phyloP scores from a whole-genome alignment of 2,888 invertebrate genomes.

The Adineta ricciae region DNA sequence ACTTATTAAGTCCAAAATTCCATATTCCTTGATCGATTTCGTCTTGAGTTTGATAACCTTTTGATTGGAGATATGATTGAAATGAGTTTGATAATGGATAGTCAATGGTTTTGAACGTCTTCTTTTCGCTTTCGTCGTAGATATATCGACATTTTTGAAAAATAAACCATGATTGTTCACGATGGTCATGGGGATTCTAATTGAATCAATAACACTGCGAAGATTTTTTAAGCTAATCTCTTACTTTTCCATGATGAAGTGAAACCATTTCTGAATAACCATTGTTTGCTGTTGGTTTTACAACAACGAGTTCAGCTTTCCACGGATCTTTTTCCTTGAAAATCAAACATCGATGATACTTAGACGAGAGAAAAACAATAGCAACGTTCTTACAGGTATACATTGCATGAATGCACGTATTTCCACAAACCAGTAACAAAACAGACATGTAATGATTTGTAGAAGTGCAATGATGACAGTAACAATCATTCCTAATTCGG shows the following conservation, averaged over 20 bases:
- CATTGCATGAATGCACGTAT: slow-evolving; percentile 51
- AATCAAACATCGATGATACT: slow-evolving; percentile 35
- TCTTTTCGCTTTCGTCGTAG: slow-evolving; percentile 68
- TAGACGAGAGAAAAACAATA: slow-evolving; percentile 35
- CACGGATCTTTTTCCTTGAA: slow-evolving; percentile 27
- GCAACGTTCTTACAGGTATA: slow-evolving; percentile 43
- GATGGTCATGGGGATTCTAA: background rate
- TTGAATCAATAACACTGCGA: background rate
- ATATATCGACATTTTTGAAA: slow-evolving; percentile 96
- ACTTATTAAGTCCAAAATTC: slow-evolving; percentile 71
- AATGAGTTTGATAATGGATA: slow-evolving; percentile 64
- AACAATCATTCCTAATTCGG: slow-evolving; percentile 51
- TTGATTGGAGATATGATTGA: slow-evolving; percentile 58
- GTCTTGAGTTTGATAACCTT: slow-evolving; percentile 74
- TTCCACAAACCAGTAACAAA: slow-evolving; percentile 53
- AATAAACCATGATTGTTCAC: slow-evolving; percentile 65
- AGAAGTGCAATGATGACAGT: slow-evolving; percentile 45
- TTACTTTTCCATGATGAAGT: slow-evolving; percentile 54
- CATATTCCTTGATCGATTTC: slow-evolving; percentile 66
- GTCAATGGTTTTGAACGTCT: slow-evolving; percentile 67
- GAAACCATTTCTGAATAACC: slow-evolving; percentile 84
- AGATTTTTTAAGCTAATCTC: too few relatives aligned
- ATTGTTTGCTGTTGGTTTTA: slow-evolving; percentile 90
- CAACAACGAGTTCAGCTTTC: slow-evolving; percentile 47
- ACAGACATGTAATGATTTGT: slow-evolving; percentile 51